Percentiles rank a stretch among this genome's conserved stretches.
phyloP scores from a whole-genome alignment of 2,888 invertebrate species.

The Nowickia ferox region DNA sequence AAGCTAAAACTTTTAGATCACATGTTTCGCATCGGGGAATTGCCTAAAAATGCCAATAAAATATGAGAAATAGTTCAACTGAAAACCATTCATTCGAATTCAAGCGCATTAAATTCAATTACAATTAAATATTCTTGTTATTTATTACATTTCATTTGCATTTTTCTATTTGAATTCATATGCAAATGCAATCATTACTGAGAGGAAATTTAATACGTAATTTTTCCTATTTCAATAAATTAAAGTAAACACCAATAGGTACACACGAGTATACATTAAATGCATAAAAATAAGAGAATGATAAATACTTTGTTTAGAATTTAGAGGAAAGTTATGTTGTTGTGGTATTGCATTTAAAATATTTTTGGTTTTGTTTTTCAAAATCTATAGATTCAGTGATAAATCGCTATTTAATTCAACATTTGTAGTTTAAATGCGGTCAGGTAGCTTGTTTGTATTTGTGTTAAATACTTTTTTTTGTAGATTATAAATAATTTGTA shows the following conservation, averaged over 20 bases:
- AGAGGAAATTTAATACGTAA: conserved; percentile 58
- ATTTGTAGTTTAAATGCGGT: conserved; percentile 21
- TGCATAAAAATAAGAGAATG: not conserved
- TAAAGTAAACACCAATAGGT: conserved; percentile 30
- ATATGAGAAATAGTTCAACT: conserved; percentile 17
- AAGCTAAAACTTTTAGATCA: not conserved
- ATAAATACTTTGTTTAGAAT: not conserved
- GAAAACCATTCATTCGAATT: conserved; percentile 21
- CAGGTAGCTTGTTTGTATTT: not conserved
- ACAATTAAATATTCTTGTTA: conserved; percentile 50
- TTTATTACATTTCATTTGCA: not conserved
- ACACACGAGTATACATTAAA: not conserved
- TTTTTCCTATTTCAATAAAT: conserved; percentile 59
- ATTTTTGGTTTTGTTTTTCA: conserved; percentile 4
- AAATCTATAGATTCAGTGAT: conserved; percentile 53
- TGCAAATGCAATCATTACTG: conserved; percentile 57
- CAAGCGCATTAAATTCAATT: conserved; percentile 28
- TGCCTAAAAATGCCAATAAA: not conserved
- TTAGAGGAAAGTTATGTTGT: not conserved
- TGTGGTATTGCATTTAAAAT: conserved; percentile 14
- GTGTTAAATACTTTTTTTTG: not conserved
- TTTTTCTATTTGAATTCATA: conserved; percentile 32
- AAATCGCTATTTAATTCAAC: conserved; percentile 47
- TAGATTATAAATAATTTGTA: not conserved
- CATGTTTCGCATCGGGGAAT: not conserved